A percentile compares a stretch with the other conserved stretches of the same genome.
phyloP scores from a whole-genome alignment of 2,888 invertebrate species.

The Stegana nigrithorax region DNA sequence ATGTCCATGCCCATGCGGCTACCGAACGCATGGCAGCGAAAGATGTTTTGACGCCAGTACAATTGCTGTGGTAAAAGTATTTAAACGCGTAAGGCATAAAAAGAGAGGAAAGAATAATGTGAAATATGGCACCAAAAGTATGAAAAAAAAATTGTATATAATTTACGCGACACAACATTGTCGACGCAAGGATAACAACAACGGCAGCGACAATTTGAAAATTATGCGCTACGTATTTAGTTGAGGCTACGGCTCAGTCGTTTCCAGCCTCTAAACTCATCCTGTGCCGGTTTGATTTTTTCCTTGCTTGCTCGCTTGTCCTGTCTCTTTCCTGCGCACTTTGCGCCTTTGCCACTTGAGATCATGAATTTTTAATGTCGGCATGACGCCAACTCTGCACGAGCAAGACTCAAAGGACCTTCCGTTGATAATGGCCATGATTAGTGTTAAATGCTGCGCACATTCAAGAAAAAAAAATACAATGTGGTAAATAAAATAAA shows the following conservation, averaged over 20 bases:
- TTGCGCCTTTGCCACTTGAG: constrained; percentile 17
- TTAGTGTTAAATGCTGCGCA: constrained; percentile 23
- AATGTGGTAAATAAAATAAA: too few relatives aligned
- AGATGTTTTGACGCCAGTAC: constrained; percentile 14
- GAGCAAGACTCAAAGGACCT: not conserved
- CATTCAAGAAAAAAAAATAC: too few relatives aligned
- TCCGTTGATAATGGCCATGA: constrained; percentile 12
- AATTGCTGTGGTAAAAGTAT: constrained; percentile 11
- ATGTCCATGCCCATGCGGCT: not conserved
- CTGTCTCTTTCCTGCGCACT: not conserved
- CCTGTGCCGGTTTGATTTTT: too few relatives aligned
- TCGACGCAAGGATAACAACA: constrained; percentile 15
- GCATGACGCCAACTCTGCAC: constrained; percentile 15
- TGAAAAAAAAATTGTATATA: constrained; percentile 12
- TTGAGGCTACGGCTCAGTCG: not conserved
- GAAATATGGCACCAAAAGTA: constrained; percentile 17
- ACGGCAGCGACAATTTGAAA: constrained; percentile 14
- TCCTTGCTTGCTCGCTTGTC: not conserved
- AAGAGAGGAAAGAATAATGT: not conserved
- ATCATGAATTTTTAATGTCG: constrained; percentile 24
- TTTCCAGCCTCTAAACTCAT: too few relatives aligned
- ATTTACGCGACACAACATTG: constrained; percentile 24
- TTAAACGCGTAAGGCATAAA: not conserved
- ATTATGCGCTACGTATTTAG: not conserved
- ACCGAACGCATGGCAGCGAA: constrained; percentile 10